Conservation (phyloP, 2,888 invertebrate species). For the Galerucella pusilla region DNA sequence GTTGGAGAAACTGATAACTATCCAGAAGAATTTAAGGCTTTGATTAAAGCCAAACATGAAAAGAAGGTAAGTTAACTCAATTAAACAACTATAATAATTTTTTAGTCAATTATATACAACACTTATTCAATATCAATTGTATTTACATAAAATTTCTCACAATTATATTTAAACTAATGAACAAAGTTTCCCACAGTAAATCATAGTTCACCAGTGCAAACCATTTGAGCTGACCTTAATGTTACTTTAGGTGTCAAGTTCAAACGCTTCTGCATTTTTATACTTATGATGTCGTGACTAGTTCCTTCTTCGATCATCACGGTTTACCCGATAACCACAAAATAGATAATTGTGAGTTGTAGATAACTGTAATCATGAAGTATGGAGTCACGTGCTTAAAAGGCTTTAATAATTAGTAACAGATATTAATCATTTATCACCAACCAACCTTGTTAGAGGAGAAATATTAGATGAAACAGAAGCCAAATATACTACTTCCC, state of each 20-base stretch:
- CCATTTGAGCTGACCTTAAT: not conserved
- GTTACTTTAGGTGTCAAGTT: slow-evolving; percentile 21
- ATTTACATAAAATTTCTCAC: not conserved
- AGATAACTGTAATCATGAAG: slow-evolving; percentile 16
- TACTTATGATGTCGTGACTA: slow-evolving; percentile 17
- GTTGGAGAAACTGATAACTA: slow-evolving; percentile 73
- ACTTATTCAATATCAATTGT: not conserved
- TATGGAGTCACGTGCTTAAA: not conserved
- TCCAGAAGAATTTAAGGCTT: slow-evolving; percentile 74
- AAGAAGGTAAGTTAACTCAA: slow-evolving; percentile 53
- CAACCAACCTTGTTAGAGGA: slow-evolving; percentile 14
- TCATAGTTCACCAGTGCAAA: not conserved
- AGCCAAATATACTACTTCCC: too few species aligned
- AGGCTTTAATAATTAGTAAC: not conserved
- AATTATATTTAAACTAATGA: not conserved
- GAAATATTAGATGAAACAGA: not conserved
- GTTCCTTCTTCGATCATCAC: not conserved
- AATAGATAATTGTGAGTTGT: slow-evolving; percentile 10
- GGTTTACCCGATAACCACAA: not conserved
- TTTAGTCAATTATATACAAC: not conserved
- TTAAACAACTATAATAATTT: too few species aligned
- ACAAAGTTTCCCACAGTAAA: not conserved
- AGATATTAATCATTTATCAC: not conserved
- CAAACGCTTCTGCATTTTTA: slow-evolving; percentile 2
- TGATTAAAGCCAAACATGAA: slow-evolving; percentile 70